Evolutionary conservation across 2,888 invertebrate species (phyloP).

Genomic region (Parnassius smintheus): DNA sequence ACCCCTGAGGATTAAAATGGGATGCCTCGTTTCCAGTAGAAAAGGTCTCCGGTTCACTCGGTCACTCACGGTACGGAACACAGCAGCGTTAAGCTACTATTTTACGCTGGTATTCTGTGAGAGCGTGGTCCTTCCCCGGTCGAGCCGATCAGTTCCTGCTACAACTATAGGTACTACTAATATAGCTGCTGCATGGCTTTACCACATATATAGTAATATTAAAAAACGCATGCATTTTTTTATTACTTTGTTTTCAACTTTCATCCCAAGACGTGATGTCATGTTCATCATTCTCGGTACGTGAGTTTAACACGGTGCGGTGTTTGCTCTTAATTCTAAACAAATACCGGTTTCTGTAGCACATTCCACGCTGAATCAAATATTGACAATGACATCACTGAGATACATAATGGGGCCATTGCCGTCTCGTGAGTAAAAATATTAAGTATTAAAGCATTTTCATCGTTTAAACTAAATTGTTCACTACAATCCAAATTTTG

Average conservation of each 20-base stretch:
- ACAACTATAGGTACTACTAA: too few relatives aligned
- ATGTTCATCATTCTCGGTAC: slow-evolving; percentile 47
- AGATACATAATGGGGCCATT: slow-evolving; percentile 49
- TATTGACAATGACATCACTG: slow-evolving; percentile 48
- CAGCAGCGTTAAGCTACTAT: too few relatives aligned
- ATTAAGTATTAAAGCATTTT: too few relatives aligned
- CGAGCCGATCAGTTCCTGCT: too few relatives aligned
- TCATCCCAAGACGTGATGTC: slow-evolving; percentile 54
- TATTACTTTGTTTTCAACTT: slow-evolving; percentile 32
- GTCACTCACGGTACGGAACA: too few relatives aligned
- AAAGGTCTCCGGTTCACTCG: too few relatives aligned
- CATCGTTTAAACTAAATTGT: slow-evolving; percentile 1
- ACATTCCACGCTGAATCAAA: slow-evolving; percentile 52
- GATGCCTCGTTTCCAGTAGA: too few relatives aligned
- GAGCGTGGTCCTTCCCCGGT: too few relatives aligned
- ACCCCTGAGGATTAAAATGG: too few relatives aligned
- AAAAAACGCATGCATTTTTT: background rate
- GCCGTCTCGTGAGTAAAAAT: slow-evolving; percentile 32
- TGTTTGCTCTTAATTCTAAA: slow-evolving; percentile 46
- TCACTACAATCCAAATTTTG: background rate
- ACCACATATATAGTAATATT: too few relatives aligned
- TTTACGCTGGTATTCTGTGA: too few relatives aligned
- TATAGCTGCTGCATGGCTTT: too few relatives aligned
- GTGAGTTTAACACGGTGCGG: slow-evolving; percentile 40
- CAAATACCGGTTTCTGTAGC: slow-evolving; percentile 39